Evolutionary conservation across 2,113 vertebrate species (phyloP), one percentile per base, ranked within the genome.

Genomic region (Neomonachus schauinslandi): DNA sequence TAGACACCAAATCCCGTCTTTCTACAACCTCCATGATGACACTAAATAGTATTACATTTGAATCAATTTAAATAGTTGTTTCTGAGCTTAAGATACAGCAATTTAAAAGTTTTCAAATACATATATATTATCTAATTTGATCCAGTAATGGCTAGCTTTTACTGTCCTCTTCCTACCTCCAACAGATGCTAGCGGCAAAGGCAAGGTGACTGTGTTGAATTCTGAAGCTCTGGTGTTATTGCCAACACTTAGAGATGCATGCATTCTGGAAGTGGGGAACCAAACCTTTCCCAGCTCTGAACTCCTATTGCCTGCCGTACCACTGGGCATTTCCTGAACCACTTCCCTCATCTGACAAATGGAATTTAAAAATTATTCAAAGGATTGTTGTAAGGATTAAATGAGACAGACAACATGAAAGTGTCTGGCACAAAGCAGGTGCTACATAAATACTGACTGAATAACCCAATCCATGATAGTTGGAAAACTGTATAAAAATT

Each of bases 401-500:
- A 83, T 28, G 79, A 92, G 63, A 81, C 31, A 86, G 63, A 86
- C 46, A 84, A 89, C 26, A 89, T 55, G 13, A 28, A 77, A 83
- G 42, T 26, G 19, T 59, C 15, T 79, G 77, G 57, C 46, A 91
- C 49, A 80, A 81, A 92, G n/a, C 7, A 63, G 15, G 61, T 72
- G 33, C 74, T 93, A 31, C 22, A 65, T 13, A 83, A 71, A 63
- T 67, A 87, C 1, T 61, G 51, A 90, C 12, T 8, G 16, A 94
- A 95, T 36, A 94, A 39, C 24, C 9, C 22, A 81, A 65, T 59
- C 39, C n/a, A 22, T 36, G 55, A 76, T 31, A 61, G 63, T 80
- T 86, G 94, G 46, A 94, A 94, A 94, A 67, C 33, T 81, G 24
- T 36, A 53, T 74, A 69, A 77, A 89, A 91, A n/a, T 65, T 89